Evolutionary conservation across 1,140 invertebrate species (phyloP).

Genomic region (Lepidurus arcticus): DNA sequence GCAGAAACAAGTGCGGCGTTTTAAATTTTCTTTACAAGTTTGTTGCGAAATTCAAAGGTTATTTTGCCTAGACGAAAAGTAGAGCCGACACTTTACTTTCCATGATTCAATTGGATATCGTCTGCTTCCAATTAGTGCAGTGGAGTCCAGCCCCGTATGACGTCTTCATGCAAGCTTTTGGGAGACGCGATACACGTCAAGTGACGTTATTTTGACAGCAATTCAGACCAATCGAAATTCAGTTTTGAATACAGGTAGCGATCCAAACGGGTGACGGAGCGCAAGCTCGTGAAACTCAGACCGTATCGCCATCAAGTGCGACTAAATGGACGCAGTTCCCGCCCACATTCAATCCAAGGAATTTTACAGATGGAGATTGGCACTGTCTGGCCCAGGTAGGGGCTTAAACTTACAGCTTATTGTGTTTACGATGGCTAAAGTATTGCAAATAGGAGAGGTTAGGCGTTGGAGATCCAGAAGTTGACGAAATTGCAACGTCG

Average conservation of each 20-base stretch:
- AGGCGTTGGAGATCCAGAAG: not conserved
- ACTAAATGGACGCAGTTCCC: conserved; percentile 1
- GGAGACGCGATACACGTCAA: not conserved
- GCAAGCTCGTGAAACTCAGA: not conserved
- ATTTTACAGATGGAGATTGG: not conserved
- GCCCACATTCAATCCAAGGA: not conserved
- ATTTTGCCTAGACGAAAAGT: not conserved
- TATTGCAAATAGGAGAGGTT: not conserved
- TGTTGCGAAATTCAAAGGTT: not conserved
- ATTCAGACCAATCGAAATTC: not conserved
- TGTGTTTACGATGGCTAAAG: too few species aligned
- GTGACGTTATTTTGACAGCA: not conserved
- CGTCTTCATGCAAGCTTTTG: not conserved
- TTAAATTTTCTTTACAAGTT: not conserved
- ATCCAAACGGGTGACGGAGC: not conserved
- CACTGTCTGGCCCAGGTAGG: not conserved
- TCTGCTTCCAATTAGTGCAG: not conserved
- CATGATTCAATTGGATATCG: not conserved
- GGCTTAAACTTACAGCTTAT: not conserved
- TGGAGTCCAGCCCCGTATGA: not conserved
- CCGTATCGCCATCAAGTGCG: not conserved
- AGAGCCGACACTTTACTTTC: not conserved
- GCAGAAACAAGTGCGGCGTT: not conserved
- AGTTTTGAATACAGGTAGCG: not conserved
- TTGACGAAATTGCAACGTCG: not conserved